Evolutionary conservation across 2,888 invertebrate species (phyloP).

Genomic region (Amiota minor): DNA sequence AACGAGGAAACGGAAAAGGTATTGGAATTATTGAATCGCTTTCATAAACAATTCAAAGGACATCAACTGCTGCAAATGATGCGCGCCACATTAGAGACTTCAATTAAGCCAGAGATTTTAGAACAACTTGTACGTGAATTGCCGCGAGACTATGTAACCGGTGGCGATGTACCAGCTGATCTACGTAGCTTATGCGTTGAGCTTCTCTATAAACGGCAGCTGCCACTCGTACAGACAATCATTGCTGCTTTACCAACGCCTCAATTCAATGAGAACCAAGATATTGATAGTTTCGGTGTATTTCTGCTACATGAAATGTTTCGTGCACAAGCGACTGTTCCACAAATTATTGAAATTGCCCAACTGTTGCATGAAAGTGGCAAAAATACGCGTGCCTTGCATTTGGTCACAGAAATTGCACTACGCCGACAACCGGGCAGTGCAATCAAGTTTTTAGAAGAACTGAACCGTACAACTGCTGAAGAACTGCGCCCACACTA

Average conservation of each 20-base stretch:
- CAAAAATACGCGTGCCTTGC: slow-evolving; percentile 71
- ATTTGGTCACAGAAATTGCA: slow-evolving; percentile 76
- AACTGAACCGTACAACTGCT: slow-evolving; percentile 46
- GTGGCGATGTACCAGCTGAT: slow-evolving; percentile 58
- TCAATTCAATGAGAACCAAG: slow-evolving; percentile 71
- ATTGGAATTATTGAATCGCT: slow-evolving; percentile 50
- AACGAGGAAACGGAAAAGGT: slow-evolving; percentile 72
- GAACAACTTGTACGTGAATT: slow-evolving; percentile 57
- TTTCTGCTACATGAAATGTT: slow-evolving; percentile 78
- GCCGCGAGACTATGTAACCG: slow-evolving; percentile 58
- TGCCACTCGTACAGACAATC: slow-evolving; percentile 68
- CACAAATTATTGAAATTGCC: slow-evolving; percentile 68
- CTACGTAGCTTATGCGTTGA: slow-evolving; percentile 74
- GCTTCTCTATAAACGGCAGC: slow-evolving; percentile 71
- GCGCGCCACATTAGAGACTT: slow-evolving; percentile 35
- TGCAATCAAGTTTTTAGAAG: slow-evolving; percentile 56
- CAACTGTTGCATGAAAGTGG: slow-evolving; percentile 55
- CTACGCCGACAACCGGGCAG: slow-evolving; percentile 69
- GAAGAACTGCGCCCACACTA: slow-evolving; percentile 76
- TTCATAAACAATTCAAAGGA: slow-evolving; percentile 52
- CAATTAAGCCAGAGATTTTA: slow-evolving; percentile 48
- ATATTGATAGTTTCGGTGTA: slow-evolving; percentile 76
- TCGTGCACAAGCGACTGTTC: slow-evolving; percentile 73
- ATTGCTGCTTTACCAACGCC: slow-evolving; percentile 64
- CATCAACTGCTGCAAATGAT: slow-evolving; percentile 62